These are phyloP conservation scores for Helostoma temminkii DNA, from an alignment of 2,797 vertebrate species.

Conservation along the genomic window DNA sequence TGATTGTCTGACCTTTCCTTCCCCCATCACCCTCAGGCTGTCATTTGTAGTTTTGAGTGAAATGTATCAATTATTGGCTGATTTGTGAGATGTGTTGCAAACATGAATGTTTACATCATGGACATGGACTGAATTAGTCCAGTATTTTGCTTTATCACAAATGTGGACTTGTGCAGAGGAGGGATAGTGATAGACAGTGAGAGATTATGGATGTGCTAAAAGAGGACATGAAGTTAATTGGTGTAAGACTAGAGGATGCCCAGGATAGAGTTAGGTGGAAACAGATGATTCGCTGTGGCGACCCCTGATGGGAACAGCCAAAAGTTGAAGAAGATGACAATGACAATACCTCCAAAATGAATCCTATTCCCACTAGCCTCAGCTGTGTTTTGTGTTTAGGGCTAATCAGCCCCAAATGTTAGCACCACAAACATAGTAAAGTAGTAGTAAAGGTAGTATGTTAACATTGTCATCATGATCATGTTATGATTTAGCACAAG, in stretches of 20 bases:
- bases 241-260: no score
- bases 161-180: no score
- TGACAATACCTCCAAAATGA: neutral
- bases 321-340: no score
- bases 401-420: neutral
- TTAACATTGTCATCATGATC: neutral
- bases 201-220: no score
- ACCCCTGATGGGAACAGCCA: no score
- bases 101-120: neutral
- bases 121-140: neutral
- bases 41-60: neutral
- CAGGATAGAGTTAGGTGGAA: no score
- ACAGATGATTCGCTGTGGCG: no score
- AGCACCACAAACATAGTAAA: neutral
- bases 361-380: neutral
- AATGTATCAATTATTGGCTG: neutral
- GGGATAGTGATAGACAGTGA: no score
- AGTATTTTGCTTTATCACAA: neutral
- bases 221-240: no score
- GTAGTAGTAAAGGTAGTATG: no score
- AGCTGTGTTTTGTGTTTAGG: neutral
- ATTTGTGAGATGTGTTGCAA: neutral
- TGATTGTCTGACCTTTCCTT: neutral
- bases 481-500: constrained; percentile 6
- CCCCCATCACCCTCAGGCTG: neutral